Evolutionary conservation across 2,888 invertebrate species (phyloP), one percentile per base, ranked within the genome.

Genomic region (Bellardia bayeri): DNA sequence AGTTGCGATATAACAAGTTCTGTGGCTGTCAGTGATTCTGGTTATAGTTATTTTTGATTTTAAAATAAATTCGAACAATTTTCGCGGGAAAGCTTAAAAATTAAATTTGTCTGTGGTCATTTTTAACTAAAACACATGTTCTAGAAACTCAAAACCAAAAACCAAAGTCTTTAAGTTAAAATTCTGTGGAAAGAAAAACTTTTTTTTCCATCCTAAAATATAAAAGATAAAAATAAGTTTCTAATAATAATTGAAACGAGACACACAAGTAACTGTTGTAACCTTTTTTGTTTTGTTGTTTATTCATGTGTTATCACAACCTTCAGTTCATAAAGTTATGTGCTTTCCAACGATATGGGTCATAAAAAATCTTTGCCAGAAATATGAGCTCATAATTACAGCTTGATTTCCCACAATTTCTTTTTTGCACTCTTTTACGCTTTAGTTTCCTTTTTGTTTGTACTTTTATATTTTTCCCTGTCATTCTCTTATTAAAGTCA

Each of bases 401-500:
- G 68, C 51, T 42, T 37, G 16, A 58, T 74, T 75, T 40, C 64
- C 11, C 16, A 42, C 30, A 49, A n/a, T 64, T 45, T 63, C 58
- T 69, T 45, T 56, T 68, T 49, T 56, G n/a, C 14, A 63, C 54
- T 66, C 14, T 23, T 63, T 54, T 40, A 5, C n/a, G 2, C 42
- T 54, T 7, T 16, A 8, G 5, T 1, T 11, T 45, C 54, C 64
- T 45, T 64, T 56, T 56, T 45, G 56, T 37, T 69, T 42, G 3
- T 33, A 4, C 4, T 68, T 45, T 30, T 58, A 30, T 58, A 13
- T 33, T 2, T 51, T 61, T 68, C 16, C 61, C 75, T 66, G 64
- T 54, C 51, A 68, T 68, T 78, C 66, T 51, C 66, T 76, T 75
- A 81, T 81, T 80, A 78, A 81, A 84, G 81, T 84, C 83, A 84